Conservation (phyloP, 2,888 invertebrate species). For the Apocheima hispidaria region DNA sequence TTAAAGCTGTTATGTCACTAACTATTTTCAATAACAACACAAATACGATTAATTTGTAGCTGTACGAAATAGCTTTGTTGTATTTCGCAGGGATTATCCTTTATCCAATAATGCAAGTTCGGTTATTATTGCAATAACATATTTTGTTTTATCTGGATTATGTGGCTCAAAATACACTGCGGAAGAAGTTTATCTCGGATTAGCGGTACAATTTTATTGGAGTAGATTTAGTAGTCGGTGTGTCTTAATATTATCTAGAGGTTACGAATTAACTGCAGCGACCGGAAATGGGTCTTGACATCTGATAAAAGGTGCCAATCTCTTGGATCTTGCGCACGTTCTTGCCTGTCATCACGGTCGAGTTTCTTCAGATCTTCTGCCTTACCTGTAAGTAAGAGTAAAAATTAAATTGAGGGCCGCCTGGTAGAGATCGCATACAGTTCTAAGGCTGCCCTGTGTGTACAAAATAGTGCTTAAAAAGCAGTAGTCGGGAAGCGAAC, state of each 20-base stretch:
- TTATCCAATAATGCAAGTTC: slow-evolving; percentile 61
- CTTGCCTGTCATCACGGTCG: no score
- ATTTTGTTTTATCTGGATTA: slow-evolving; percentile 78
- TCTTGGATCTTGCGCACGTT: no score
- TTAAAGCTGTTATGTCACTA: not conserved
- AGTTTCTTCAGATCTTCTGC: no score
- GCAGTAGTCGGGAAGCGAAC: no score
- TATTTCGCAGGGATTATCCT: slow-evolving; percentile 35
- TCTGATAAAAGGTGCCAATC: no score
- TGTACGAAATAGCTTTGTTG: slow-evolving; percentile 3
- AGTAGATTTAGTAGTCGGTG: not conserved
- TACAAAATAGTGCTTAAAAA: no score
- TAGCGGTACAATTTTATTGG: slow-evolving; percentile 26
- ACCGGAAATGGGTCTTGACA: no score
- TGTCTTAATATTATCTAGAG: slow-evolving; percentile 5
- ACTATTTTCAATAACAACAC: not conserved
- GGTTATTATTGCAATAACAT: slow-evolving; percentile 74
- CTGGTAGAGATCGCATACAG: no score
- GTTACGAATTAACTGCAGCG: no score
- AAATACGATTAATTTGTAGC: slow-evolving; percentile 5
- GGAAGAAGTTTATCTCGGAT: slow-evolving; percentile 56
- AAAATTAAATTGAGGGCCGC: no score
- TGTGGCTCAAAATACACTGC: slow-evolving; percentile 59
- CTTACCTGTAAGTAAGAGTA: no score
- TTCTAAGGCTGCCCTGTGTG: no score